Base-by-base conservation (phyloP, 2,113 vertebrate species). In the Carassius auratus region DNA sequence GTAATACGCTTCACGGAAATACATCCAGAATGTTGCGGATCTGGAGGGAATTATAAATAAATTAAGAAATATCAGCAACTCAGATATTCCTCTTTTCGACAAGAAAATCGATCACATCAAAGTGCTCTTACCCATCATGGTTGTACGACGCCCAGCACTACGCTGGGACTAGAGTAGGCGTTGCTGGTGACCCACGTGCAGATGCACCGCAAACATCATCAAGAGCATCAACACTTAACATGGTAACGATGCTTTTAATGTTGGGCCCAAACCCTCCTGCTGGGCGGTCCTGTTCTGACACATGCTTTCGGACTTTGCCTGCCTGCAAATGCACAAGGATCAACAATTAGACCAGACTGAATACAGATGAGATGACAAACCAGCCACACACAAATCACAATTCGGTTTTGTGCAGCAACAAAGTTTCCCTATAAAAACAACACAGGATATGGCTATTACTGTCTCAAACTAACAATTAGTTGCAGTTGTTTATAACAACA, bases 181-280 rank as follows among this genome's bases (percentile, higher is more conserved):
- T 99, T 99, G 94, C 98, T 99, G 71, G 98, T 99, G 81, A 99
- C 98, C 98, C 98, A 99, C 3, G 98, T 99, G 91, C 98, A 99
- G 92, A n/a, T 99, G 98, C 26, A 99, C 98, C 3, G 97, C 98
- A 57, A 99, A 99, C 98, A 99, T 99, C 98, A 99, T 99, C 76
- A 99, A 90, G 69, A 99, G 88, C 98, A 99, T 99, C 62, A 99
- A 90, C 97, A 99, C n/a, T 98, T 82, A 99, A 89, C 98, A 99
- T 99, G 68, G 98, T 99, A 10, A 99, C 98, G 8, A 99, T 98
- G 88, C 97, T 99, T 91, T 99, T 99, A 86, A 99, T 97, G 89
- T 99, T 99, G 1, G 97, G 15, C 98, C 98, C 80, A 99, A 87
- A 4, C 98, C 98, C 89, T 99, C 98, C 90, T 99, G n/a, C 98